Base-by-base conservation (phyloP, 2,888 invertebrate species). In the Periphyllus acericola region DNA sequence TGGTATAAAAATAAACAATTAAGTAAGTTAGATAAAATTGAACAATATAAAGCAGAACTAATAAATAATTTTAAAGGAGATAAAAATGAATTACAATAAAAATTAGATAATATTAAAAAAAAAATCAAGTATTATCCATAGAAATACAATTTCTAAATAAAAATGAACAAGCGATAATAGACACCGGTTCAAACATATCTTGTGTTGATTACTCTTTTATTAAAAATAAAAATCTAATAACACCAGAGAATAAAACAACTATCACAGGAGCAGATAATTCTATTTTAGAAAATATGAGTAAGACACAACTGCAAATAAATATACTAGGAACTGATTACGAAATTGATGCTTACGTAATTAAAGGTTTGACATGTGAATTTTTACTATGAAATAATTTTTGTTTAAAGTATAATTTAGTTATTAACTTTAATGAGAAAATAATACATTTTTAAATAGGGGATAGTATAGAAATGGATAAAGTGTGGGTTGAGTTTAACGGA, bases 381-480 rank as follows among this genome's bases (percentile, higher is more conserved):
- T 78, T 78, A 78, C 32, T 55, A n/a, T 55, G 55, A 21, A 78
- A 78, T n/a, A 55, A 55, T 78, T 78, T 78, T 78, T 55, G 19
- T 78, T 55, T 55, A 3, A 78, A 78, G 55, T 55, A 78, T 29
- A 4, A 25, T 55, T 1, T 78, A 78, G 32, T 78, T 19, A 78
- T 55, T 11, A 11, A 78, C 25, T 78, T 78, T 55, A 11, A 25
- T 11, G 55, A 78, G 8, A 55, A 55, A 55, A 19, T 8, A 32
- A 78, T 78, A 55, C 14, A 19, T 55, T 55, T 78, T 21, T 32
- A 55, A 3, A 55, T 21, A 6, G 32, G 55, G 21, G 32, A n/a
- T 17, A 25, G 19, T 55, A 25, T 55, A 8, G n/a, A 78, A 32
- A 78, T 78, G 55, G 78, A 78, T 3, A 55, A 78, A 32, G 55